phyloP scores from a whole-genome alignment of 2,113 vertebrate species.

The Microcebus murinus region DNA sequence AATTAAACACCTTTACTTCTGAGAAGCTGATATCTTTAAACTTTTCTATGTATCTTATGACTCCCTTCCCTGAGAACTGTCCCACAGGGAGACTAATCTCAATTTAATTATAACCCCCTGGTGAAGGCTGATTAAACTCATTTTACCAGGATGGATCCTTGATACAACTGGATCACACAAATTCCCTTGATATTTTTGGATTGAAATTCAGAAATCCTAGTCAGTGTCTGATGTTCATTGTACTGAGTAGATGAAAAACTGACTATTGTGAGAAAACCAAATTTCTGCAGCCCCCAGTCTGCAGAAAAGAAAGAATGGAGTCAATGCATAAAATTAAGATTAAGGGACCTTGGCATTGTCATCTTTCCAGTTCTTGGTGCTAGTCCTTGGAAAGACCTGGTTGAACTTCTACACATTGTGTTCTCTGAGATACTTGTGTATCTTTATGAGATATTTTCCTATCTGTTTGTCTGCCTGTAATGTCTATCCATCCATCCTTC shows the following conservation, averaged over 20 bases:
- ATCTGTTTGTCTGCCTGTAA: too few species aligned
- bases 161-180: background rate
- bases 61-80: background rate
- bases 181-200: background rate
- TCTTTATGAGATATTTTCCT: background rate
- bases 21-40: background rate
- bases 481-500: background rate
- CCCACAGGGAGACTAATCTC: background rate
- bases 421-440: background rate
- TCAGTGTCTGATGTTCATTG: background rate
- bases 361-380: background rate
- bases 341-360: background rate
- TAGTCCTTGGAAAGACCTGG: background rate
- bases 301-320: background rate
- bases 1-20: background rate
- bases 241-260: background rate
- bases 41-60: background rate
- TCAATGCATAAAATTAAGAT: background rate
- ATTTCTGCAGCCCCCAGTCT: background rate
- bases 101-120: background rate
- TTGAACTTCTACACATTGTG: background rate
- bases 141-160: background rate
- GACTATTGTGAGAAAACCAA: background rate
- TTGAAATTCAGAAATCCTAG: background rate
- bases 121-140: background rate